Evolutionary conservation across 1,140 invertebrate species (phyloP).

Genomic region (Lordiphosa collinella): DNA sequence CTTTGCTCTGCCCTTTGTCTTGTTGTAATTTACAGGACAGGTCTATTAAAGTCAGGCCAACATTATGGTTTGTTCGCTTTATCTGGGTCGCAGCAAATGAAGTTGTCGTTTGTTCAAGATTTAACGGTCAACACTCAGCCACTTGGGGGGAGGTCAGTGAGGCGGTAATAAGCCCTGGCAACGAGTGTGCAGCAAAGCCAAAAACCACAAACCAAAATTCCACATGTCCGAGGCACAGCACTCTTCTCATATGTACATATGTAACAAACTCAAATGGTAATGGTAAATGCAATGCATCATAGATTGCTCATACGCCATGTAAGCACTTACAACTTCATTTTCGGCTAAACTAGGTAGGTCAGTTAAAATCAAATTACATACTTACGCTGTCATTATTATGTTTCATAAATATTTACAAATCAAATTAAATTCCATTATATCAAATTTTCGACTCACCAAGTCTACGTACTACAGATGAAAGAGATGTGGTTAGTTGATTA

Average conservation of each 20-base stretch:
- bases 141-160: neutral
- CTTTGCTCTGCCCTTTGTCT: conserved; percentile 4
- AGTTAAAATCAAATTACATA: conserved; percentile 49
- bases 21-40: neutral
- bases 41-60: conserved; percentile 53
- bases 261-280: neutral
- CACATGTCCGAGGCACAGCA: conserved; percentile 5
- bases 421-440: conserved; percentile 10
- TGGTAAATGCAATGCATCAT: conserved; percentile 40
- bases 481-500: conserved; percentile 43
- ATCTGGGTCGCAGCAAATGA: conserved; percentile 45
- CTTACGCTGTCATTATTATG: conserved; percentile 32
- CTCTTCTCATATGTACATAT: neutral
- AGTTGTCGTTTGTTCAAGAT: conserved; percentile 38
- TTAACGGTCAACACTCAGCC: conserved; percentile 2
- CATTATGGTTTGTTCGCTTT: conserved; percentile 45
- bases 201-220: conserved; percentile 16
- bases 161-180: no score
- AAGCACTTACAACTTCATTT: conserved; percentile 54
- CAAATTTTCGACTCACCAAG: conserved; percentile 57
- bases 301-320: conserved; percentile 34
- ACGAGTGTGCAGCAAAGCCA: neutral
- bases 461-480: conserved; percentile 76
- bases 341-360: conserved; percentile 45
- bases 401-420: conserved; percentile 1